A percentile compares a stretch with the other conserved stretches of the same genome.
These are phyloP conservation scores for Vanessa tameamea DNA, from an alignment of 1,140 invertebrate species.

Conservation along the genomic window DNA sequence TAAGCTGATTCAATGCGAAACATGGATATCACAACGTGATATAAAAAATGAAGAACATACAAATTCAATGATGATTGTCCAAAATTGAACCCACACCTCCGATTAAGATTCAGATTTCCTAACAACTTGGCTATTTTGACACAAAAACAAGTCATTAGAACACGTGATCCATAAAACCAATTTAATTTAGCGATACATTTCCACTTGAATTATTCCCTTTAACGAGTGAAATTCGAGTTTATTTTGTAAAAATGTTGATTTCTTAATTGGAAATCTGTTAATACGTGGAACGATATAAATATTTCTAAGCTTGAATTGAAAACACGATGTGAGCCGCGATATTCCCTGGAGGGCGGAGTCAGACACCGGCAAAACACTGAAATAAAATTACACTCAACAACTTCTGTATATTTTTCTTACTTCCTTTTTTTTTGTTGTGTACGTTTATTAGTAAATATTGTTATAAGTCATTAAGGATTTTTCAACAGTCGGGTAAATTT, in stretches of 20 bases:
- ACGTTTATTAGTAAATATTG: no score
- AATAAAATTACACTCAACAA: neutral
- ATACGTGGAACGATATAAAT: slow-evolving; percentile 14
- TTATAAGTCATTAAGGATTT: no score
- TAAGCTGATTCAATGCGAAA: no score
- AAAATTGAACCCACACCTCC: no score
- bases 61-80: no score
- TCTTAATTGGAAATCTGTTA: slow-evolving; percentile 16
- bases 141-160: no score
- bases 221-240: neutral
- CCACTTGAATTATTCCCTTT: neutral
- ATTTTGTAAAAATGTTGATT: slow-evolving; percentile 4
- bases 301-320: slow-evolving; percentile 18
- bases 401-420: neutral
- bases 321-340: slow-evolving; percentile 19
- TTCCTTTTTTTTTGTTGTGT: neutral
- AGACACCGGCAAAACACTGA: neutral
- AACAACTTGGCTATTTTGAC: no score
- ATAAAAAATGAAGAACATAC: no score
- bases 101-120: no score
- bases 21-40: no score
- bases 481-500: no score
- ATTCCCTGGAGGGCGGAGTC: slow-evolving; percentile 3
- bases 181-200: neutral
- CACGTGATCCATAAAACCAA: no score